These are phyloP conservation scores for Ochropacha duplaris DNA, from an alignment of 2,888 invertebrate species.

Conservation along the genomic window DNA sequence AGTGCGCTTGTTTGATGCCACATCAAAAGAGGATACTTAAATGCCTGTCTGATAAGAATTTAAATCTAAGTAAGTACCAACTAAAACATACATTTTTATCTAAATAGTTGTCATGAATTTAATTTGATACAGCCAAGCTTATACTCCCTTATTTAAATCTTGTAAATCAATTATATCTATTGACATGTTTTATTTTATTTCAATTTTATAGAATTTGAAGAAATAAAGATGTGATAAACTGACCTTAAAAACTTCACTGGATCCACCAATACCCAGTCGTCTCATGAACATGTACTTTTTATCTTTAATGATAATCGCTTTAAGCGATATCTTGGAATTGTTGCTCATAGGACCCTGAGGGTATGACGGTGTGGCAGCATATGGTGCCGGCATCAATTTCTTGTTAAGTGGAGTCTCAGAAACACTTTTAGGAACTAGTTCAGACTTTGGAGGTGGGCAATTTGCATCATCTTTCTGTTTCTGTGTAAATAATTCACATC, in stretches of 20 bases:
- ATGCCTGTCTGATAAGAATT: too few relatives aligned
- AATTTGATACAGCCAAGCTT: too few relatives aligned
- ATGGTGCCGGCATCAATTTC: constrained; percentile 52
- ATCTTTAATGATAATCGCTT: constrained; percentile 86
- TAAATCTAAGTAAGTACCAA: too few relatives aligned
- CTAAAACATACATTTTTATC: too few relatives aligned
- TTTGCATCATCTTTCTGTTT: constrained; percentile 41
- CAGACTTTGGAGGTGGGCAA: constrained; percentile 22
- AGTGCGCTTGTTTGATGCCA: too few relatives aligned
- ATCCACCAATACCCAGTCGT: constrained; percentile 93
- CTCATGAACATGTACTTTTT: constrained; percentile 88
- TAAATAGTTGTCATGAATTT: too few relatives aligned
- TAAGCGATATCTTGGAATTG: constrained; percentile 64
- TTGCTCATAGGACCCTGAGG: constrained; percentile 60
- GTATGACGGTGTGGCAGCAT: constrained; percentile 70
- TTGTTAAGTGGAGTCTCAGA: constrained; percentile 64
- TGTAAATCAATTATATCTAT: too few relatives aligned
- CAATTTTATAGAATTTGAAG: too few relatives aligned
- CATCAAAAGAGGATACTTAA: too few relatives aligned
- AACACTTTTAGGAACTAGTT: constrained; percentile 27
- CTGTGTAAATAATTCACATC: constrained; percentile 63
- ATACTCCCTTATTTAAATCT: too few relatives aligned
- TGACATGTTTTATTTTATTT: too few relatives aligned
- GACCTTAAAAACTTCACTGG: constrained; percentile 90
- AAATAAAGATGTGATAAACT: constrained; percentile 11